These are phyloP conservation scores for Ranitomeya imitator DNA, from an alignment of 2,113 vertebrate species.

Conservation along the genomic window DNA sequence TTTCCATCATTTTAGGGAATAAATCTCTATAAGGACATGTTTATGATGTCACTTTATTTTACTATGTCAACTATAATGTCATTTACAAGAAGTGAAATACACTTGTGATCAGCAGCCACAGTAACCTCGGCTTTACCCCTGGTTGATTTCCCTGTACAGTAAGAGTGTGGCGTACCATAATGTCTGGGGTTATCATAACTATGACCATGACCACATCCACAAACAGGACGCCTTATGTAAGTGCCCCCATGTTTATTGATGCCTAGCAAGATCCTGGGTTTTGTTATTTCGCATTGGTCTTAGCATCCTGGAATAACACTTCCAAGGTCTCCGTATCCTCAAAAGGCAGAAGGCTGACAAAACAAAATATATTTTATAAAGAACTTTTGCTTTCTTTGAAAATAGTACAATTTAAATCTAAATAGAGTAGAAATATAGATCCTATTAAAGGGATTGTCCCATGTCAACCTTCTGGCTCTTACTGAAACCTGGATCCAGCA, in stretches of 20 bases:
- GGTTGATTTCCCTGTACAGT: not conserved
- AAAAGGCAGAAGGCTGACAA: not conserved
- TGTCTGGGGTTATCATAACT: constrained; percentile 1
- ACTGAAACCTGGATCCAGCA: no score
- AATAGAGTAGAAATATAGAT: not conserved
- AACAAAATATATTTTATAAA: not conserved
- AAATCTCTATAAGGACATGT: no score
- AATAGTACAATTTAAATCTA: no score
- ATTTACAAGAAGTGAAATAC: constrained; percentile 39
- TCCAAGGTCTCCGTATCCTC: not conserved
- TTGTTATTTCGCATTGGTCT: not conserved
- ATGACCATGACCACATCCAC: not conserved
- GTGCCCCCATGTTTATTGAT: not conserved
- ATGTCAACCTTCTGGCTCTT: no score
- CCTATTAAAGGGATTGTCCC: not conserved
- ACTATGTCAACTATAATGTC: not conserved
- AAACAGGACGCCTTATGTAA: not conserved
- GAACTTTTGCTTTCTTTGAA: not conserved
- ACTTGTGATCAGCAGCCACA: constrained; percentile 8
- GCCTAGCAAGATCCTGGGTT: not conserved
- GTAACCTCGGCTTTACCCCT: not conserved
- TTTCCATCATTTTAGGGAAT: no score
- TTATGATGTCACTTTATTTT: no score
- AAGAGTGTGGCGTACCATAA: constrained; percentile 32
- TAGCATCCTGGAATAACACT: not conserved